A percentile compares a stretch with the other conserved stretches of the same genome.
Evolutionary conservation across 2,888 invertebrate species (phyloP).

Genomic region (Apamea sordens): DNA sequence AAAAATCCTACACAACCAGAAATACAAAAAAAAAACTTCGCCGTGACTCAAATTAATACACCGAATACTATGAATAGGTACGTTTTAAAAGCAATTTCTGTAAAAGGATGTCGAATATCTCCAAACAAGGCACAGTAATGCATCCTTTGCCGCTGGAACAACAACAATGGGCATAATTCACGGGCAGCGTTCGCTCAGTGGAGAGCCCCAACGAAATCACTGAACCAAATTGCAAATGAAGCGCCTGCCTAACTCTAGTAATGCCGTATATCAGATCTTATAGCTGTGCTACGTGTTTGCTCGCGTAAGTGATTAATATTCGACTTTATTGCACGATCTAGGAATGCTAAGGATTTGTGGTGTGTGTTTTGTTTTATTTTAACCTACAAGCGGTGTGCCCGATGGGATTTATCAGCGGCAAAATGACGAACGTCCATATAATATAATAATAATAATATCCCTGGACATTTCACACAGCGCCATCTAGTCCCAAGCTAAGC

Average conservation of each 20-base stretch:
- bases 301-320: conserved; percentile 68
- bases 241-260: conserved; percentile 69
- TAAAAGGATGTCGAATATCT: conserved; percentile 68
- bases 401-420: neutral
- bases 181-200: conserved; percentile 73
- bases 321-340: conserved; percentile 56
- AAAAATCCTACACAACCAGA: neutral
- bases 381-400: conserved; percentile 1
- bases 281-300: conserved; percentile 65
- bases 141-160: conserved; percentile 74
- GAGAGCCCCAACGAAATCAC: conserved; percentile 82
- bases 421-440: neutral
- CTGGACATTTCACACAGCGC: too few species aligned
- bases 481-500: too few species aligned
- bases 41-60: conserved; percentile 43
- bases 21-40: neutral
- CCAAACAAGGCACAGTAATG: conserved; percentile 72
- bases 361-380: conserved; percentile 27
- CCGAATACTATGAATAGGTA: conserved; percentile 49
- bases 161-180: conserved; percentile 84
- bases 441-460: too few species aligned
- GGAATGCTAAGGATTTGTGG: conserved; percentile 41
- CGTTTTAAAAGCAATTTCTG: conserved; percentile 65
- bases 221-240: conserved; percentile 86
- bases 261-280: conserved; percentile 71